A percentile compares a stretch with the other conserved stretches of the same genome.
phyloP scores from a whole-genome alignment of 2,797 vertebrate genomes.

The Sciurus vulgaris region DNA sequence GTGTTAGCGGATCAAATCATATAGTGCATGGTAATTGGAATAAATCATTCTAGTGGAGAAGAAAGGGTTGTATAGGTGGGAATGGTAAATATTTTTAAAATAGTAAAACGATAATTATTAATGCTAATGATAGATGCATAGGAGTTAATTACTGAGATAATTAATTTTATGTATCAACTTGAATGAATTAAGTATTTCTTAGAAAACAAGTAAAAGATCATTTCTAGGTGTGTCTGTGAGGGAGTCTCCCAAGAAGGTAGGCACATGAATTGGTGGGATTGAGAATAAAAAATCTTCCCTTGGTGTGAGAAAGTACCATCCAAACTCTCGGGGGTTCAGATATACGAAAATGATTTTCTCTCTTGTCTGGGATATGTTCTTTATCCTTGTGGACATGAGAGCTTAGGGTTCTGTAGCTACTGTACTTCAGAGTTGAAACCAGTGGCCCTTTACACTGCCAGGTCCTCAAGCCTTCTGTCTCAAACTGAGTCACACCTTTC shows the following conservation, averaged over 20 bases:
- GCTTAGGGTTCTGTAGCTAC: neutral
- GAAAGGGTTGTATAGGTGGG: neutral
- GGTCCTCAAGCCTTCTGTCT: neutral
- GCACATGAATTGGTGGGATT: neutral
- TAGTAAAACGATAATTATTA: neutral
- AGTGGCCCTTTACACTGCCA: too few relatives aligned
- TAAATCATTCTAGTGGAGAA: neutral
- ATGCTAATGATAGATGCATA: neutral
- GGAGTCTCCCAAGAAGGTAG: neutral
- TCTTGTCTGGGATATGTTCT: too few relatives aligned
- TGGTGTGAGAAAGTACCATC: too few relatives aligned
- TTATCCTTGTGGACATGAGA: neutral
- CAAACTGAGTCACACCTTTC: neutral
- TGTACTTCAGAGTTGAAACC: neutral
- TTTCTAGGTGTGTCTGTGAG: neutral
- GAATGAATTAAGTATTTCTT: neutral
- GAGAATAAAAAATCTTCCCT: neutral
- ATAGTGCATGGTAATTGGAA: neutral
- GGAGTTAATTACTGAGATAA: neutral
- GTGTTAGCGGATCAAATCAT: neutral
- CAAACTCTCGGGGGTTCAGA: neutral
- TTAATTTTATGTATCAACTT: neutral
- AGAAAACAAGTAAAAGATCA: neutral
- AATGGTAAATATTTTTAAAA: neutral
- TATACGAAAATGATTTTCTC: too few relatives aligned